A percentile compares a stretch with the other conserved stretches of the same genome.
Evolutionary conservation across 2,888 invertebrate species (phyloP).

Genomic region (Callinectes sapidus): DNA sequence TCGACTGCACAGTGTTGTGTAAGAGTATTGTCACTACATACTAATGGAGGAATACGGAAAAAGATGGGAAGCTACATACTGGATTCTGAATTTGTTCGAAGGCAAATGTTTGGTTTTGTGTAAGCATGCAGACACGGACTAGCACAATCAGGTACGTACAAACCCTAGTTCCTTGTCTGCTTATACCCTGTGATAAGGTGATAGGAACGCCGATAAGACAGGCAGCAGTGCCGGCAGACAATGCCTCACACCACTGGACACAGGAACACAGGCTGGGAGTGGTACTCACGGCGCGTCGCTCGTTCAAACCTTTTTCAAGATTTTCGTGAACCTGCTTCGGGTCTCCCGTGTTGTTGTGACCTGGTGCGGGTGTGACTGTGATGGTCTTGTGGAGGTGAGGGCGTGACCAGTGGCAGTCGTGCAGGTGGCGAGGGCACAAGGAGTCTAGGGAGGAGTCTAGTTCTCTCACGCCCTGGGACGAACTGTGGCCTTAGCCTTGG

Average conservation of each 20-base stretch:
- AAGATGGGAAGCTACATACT: background rate
- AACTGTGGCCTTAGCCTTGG: background rate
- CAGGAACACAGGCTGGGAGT: background rate
- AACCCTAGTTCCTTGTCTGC: background rate
- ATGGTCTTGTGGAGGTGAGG: background rate
- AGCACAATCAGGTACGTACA: background rate
- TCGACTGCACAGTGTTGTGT: background rate
- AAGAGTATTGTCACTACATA: background rate
- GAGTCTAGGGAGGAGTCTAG: background rate
- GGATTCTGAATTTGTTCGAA: background rate
- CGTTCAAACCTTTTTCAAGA: background rate
- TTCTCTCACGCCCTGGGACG: background rate
- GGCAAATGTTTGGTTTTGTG: background rate
- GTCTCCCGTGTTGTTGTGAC: background rate
- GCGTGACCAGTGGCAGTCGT: background rate
- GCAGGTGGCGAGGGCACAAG: background rate
- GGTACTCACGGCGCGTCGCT: background rate
- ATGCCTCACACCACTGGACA: background rate
- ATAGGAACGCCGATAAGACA: background rate
- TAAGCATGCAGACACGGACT: background rate
- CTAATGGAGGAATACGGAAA: background rate
- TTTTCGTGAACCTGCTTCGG: background rate
- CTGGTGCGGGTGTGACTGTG: slow-evolving; percentile 8
- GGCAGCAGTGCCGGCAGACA: slow-evolving; percentile 28
- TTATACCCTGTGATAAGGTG: slow-evolving; percentile 4